A percentile compares a stretch with the other conserved stretches of the same genome.
These are phyloP conservation scores for Dasyprocta punctata DNA, from an alignment of 2,113 vertebrate genomes.

Conservation along the genomic window DNA sequence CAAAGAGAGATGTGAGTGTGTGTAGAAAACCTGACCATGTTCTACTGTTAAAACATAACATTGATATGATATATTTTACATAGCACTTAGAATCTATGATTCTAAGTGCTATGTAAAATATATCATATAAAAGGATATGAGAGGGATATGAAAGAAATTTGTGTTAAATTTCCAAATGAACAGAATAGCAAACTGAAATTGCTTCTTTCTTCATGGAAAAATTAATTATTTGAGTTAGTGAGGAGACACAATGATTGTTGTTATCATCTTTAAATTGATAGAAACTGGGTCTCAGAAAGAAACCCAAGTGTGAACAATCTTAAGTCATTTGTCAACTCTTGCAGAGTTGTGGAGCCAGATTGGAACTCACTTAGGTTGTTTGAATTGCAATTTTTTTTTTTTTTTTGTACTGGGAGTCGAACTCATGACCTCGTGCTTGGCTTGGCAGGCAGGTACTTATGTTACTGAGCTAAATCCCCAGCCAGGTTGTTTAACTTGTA, in stretches of 20 bases:
- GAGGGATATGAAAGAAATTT: not conserved
- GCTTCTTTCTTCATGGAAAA: not conserved
- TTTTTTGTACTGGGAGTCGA: too few species aligned
- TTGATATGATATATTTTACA: not conserved
- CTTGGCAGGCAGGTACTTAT: too few species aligned
- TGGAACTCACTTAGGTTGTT: not conserved
- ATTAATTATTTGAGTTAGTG: not conserved
- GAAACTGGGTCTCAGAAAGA: not conserved
- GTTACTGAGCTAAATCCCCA: too few species aligned
- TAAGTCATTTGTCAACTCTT: not conserved
- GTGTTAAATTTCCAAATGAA: slow-evolving; percentile 10
- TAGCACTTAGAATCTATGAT: too few species aligned
- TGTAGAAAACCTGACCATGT: not conserved
- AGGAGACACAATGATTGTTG: not conserved
- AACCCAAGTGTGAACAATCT: not conserved
- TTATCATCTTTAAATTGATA: not conserved
- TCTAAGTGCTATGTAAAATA: too few species aligned
- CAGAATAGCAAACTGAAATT: slow-evolving; percentile 9
- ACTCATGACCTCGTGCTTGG: too few species aligned
- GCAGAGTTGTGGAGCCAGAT: not conserved
- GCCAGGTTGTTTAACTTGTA: not conserved
- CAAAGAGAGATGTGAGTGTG: not conserved
- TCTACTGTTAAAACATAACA: not conserved
- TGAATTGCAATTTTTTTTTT: too few species aligned
- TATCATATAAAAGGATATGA: too few species aligned